Conservation (phyloP, 1,140 invertebrate genomes). For the Radopholus similis region DNA sequence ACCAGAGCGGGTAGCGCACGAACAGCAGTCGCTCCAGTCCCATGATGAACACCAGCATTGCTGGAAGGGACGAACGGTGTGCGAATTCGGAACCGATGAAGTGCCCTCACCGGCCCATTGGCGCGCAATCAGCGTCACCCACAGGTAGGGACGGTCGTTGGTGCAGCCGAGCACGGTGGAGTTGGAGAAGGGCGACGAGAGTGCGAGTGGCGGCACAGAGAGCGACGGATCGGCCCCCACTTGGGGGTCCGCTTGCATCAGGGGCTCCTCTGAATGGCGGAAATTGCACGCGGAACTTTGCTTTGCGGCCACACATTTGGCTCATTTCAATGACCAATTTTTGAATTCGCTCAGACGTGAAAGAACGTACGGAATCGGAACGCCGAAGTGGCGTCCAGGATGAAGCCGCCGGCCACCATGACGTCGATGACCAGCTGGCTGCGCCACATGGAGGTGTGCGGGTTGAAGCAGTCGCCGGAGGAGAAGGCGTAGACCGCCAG, state of each 20-base stretch:
- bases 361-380: not conserved
- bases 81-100: no score
- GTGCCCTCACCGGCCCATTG: conserved; percentile 19
- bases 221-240: not conserved
- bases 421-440: conserved; percentile 5
- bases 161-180: conserved; percentile 10
- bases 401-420: conserved; percentile 1
- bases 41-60: conserved; percentile 8
- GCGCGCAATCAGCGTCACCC: not conserved
- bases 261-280: not conserved
- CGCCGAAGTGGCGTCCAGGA: conserved; percentile 7
- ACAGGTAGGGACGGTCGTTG: not conserved
- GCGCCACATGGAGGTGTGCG: conserved; percentile 10
- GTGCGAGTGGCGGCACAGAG: not conserved
- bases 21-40: conserved; percentile 8
- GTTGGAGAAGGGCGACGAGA: not conserved
- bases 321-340: not conserved
- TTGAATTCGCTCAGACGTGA: not conserved
- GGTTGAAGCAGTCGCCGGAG: conserved; percentile 4
- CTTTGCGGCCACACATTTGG: not conserved
- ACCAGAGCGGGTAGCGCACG: conserved; percentile 7
- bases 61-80: no score
- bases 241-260: not conserved
- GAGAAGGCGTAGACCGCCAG: not conserved
- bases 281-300: not conserved